These are phyloP conservation scores for Gallinago solitaria DNA, from an alignment of 2,797 vertebrate species.

Conservation along the genomic window DNA sequence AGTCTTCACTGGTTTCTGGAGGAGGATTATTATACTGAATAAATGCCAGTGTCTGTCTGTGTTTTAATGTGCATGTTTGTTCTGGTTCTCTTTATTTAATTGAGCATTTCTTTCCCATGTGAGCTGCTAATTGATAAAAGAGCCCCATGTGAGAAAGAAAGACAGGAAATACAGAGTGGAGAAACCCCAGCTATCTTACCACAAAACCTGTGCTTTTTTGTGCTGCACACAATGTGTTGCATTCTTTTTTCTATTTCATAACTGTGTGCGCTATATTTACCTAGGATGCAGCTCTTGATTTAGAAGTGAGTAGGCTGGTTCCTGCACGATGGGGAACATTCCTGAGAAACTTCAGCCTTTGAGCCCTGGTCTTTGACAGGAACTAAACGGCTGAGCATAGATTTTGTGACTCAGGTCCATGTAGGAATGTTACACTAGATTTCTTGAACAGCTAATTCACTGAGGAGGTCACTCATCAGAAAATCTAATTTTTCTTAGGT, in stretches of 20 bases:
- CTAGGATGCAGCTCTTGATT: background rate
- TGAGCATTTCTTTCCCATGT: background rate
- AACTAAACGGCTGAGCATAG: background rate
- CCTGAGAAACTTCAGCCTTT: background rate
- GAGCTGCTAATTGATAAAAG: slow-evolving; percentile 22
- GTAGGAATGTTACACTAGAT: background rate
- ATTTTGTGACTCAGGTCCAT: background rate
- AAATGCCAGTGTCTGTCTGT: background rate
- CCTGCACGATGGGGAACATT: background rate
- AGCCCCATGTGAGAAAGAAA: background rate
- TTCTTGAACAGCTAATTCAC: background rate
- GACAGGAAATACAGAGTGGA: background rate
- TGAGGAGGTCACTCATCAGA: background rate
- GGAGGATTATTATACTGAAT: background rate
- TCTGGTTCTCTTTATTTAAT: background rate
- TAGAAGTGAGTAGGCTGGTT: background rate
- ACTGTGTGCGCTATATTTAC: background rate
- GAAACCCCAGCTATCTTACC: background rate
- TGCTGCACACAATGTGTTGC: background rate
- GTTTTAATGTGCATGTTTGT: background rate
- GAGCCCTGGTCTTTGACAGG: background rate
- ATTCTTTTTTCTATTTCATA: background rate
- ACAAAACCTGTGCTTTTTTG: background rate
- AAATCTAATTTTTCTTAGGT: background rate
- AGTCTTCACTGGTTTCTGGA: background rate